phyloP scores from a whole-genome alignment of 2,888 invertebrate genomes.

The Cephus pulcher region DNA sequence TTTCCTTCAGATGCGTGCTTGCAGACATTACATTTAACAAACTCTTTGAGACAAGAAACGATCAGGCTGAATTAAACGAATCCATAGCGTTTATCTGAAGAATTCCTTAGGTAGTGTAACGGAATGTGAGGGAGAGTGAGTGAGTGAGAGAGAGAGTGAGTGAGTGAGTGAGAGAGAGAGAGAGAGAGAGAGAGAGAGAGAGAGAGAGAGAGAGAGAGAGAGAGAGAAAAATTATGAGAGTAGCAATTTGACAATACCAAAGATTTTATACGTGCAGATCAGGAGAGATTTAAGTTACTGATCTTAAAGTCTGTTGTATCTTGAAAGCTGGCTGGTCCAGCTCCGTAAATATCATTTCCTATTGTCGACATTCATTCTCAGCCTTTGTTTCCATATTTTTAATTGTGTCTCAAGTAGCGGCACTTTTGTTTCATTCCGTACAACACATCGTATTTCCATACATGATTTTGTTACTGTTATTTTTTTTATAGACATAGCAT shows the following conservation, averaged over 20 bases:
- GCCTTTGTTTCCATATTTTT: neutral
- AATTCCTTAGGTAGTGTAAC: neutral
- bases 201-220: too few relatives aligned
- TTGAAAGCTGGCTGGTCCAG: slow-evolving; percentile 54
- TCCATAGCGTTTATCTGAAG: neutral
- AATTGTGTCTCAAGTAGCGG: neutral
- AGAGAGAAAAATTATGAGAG: neutral
- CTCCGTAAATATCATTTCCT: slow-evolving; percentile 13
- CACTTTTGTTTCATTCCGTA: neutral
- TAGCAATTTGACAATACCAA: slow-evolving; percentile 47
- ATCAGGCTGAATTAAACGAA: slow-evolving; percentile 35
- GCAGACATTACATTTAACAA: slow-evolving; percentile 33
- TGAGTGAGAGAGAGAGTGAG: too few relatives aligned
- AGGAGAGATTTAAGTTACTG: slow-evolving; percentile 28
- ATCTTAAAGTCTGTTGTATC: neutral
- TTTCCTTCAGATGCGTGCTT: neutral
- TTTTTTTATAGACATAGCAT: neutral
- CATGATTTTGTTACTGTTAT: slow-evolving; percentile 1
- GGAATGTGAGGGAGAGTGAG: neutral
- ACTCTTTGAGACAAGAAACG: slow-evolving; percentile 42
- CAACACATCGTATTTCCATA: neutral
- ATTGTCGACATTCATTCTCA: neutral
- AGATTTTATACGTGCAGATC: slow-evolving; percentile 40
- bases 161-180: too few relatives aligned
- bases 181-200: neutral